Evolutionary conservation across 2,797 vertebrate genomes (phyloP), one percentile per base, ranked within the genome.

Genomic region (Halcyon chelicuti): DNA sequence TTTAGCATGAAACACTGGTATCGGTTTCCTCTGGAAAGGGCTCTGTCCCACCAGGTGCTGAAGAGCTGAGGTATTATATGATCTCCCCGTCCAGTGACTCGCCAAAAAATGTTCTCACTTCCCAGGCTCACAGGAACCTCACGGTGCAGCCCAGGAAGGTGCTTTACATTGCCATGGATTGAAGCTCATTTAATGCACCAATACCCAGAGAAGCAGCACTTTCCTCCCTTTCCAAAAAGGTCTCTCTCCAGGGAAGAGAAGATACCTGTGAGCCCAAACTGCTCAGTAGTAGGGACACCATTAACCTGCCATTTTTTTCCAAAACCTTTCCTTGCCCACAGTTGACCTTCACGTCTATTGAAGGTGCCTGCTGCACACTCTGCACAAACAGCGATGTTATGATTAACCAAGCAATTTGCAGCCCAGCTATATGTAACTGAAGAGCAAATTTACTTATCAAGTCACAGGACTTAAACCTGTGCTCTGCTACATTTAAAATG

Each of bases 391-490:
- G 57, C 78, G 84, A n/a, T 4, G 7, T 33, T 72, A 18, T 7
- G 2, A 86, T 44, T 62, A 77, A 57, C 20, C 35, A 65, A 46
- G 23, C 54, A 29, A 28, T 21, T 67, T 16, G 12, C 52, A 86
- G 51, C 25, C 23, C 44, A 83, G 73, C 46, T 54, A 80, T 42
- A 78, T 5, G 2, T 29, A 67, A 90, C 4, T 21, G 23, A 88
- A 31, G 15, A 49, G 9, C 3, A 5, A 40, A 79, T 90, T 85
- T 81, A 86, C 42, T 79, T 57, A 80, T 9, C 5, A 7, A 71
- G 51, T 77, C 28, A 29, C 35, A 52, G 0, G 0, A 60, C 14
- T 35, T 35, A 25, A 63, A 62, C 29, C 3, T 2, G 8, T 44
- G 8, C 13, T 71, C 35, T 42, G 21, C 44, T 58, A 29, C 10